Evolutionary conservation across 2,113 vertebrate species (phyloP).

Genomic region (Stigmatopora nigra): DNA sequence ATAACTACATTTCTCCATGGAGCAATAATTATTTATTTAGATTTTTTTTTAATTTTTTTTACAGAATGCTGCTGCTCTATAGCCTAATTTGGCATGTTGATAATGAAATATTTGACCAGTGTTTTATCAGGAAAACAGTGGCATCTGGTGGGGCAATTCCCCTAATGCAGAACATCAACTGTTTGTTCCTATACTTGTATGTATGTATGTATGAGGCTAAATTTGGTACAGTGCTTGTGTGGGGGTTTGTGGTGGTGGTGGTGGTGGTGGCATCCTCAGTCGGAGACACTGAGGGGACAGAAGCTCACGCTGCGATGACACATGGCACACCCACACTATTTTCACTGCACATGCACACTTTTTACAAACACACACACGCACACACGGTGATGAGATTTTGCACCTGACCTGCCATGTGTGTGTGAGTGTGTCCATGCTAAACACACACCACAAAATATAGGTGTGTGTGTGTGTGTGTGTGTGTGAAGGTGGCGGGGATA

Average conservation of each 20-base stretch:
- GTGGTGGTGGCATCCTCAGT: constrained; percentile 24
- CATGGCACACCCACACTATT: constrained; percentile 37
- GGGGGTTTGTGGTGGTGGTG: background rate
- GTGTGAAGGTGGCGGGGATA: constrained; percentile 14
- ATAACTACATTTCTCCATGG: too few species aligned
- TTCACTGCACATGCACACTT: background rate
- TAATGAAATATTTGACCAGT: background rate
- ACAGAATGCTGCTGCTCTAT: too few species aligned
- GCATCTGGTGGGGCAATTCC: background rate
- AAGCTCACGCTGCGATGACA: constrained; percentile 55
- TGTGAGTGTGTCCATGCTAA: background rate
- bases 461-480: constrained; percentile 2
- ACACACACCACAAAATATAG: background rate
- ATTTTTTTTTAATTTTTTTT: too few species aligned
- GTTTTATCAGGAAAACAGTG: background rate
- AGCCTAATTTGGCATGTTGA: too few species aligned
- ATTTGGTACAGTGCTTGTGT: background rate
- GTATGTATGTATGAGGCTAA: background rate
- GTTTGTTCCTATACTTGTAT: background rate
- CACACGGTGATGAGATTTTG: constrained; percentile 6
- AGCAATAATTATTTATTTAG: too few species aligned
- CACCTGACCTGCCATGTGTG: constrained; percentile 2
- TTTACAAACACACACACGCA: constrained; percentile 12
- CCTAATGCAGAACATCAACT: background rate
- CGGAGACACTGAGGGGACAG: constrained; percentile 42